A percentile compares a stretch with the other conserved stretches of the same genome.
These are phyloP conservation scores for Drosophila quasianomalipes DNA, from an alignment of 2,888 invertebrate genomes.

Conservation along the genomic window DNA sequence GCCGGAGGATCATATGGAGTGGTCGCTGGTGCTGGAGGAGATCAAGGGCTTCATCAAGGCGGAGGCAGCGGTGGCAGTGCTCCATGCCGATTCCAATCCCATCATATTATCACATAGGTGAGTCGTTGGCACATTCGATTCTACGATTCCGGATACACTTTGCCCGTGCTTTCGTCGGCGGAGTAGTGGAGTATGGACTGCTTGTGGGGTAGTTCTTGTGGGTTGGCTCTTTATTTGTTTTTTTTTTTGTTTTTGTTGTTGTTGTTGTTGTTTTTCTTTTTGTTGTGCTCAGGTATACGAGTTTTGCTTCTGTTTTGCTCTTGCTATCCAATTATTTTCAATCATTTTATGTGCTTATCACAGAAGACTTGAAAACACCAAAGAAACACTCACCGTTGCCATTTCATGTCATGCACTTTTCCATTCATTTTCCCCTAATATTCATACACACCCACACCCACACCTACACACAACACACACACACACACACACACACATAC, in stretches of 20 bases:
- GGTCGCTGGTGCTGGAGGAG: conserved; percentile 97
- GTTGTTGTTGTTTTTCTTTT: conserved; percentile 18
- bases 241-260: not conserved
- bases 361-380: conserved; percentile 84
- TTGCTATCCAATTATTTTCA: conserved; percentile 67
- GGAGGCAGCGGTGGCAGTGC: conserved; percentile 94
- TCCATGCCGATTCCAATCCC: conserved; percentile 94
- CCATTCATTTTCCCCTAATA: conserved; percentile 56
- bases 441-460: conserved; percentile 15
- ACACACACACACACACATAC: conserved; percentile 6
- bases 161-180: conserved; percentile 86
- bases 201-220: conserved; percentile 67
- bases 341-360: conserved; percentile 82
- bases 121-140: conserved; percentile 68
- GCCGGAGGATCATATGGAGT: conserved; percentile 98
- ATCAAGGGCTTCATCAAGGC: conserved; percentile 97
- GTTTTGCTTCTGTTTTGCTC: conserved; percentile 73
- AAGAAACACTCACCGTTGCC: conserved; percentile 76
- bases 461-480: conserved; percentile 10
- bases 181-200: conserved; percentile 82
- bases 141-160: conserved; percentile 63
- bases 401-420: conserved; percentile 75
- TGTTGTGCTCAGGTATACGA: conserved; percentile 73
- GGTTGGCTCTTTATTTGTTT: conserved; percentile 34
- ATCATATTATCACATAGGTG: conserved; percentile 95